Evolutionary conservation across 2,797 vertebrate species (phyloP), one percentile per base, ranked within the genome.

Genomic region (Melanogrammus aeglefinus): DNA sequence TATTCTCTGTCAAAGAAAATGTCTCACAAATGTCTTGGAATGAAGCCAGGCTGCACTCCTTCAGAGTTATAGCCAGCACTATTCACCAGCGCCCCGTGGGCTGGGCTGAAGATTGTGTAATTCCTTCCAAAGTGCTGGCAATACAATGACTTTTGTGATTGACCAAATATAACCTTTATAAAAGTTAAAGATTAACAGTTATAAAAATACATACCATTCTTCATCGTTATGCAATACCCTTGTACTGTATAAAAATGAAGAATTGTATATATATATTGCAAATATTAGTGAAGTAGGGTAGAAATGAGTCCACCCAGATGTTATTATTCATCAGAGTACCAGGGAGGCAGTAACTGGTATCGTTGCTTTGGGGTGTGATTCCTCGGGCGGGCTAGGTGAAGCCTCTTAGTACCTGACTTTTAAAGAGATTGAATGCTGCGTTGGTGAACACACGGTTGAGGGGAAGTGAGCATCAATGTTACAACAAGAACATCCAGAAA

Each of bases 31-130:
- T 69, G 63, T 69, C 27, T 63, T 82, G 83, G 70, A 88, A 85
- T 82, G 57, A 7, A 57, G 80, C 78, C 82, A 83, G 33, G 14
- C 79, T 69, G 71, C 39, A 27, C 82, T 88, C 33, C 79, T 38
- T 74, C 70, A 44, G 75, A 80, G 69, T 79, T 85, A 75, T 35
- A 47, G 38, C 33, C 70, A 75, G 73, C 57, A 78, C 74, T 73
- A 88, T 80, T 79, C 76, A 78, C 81, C 74, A 27, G 39, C 21
- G 79, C 27, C 77, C 77, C 36, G 29, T 33, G 72, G 75, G 78
- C 74, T 77, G 77, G 66, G 76, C 75, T 77, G 51, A 75, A 77
- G 73, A 79, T 78, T 63, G 74, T 38, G 74, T 41, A 74, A 79
- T 79, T 69, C 24, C 63, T 69, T 13, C 63, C 24, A 12, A 69